Evolutionary conservation across 2,888 invertebrate species (phyloP), one percentile per base, ranked within the genome.

Genomic region (Terebella lapidaria): DNA sequence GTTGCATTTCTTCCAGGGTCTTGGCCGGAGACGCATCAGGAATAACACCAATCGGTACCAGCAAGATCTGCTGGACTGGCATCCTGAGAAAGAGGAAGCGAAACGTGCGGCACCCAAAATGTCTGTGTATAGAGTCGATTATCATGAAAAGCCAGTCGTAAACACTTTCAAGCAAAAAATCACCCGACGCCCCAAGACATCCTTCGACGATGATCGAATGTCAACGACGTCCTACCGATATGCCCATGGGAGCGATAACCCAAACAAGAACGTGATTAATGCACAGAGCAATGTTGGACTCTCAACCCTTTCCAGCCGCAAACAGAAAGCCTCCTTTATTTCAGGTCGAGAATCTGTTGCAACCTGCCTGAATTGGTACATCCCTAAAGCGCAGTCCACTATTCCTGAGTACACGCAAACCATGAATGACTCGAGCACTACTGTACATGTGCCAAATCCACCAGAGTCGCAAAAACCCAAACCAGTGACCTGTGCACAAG

Each of bases 211-310:
- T 24, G 71, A 70, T 28, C 63, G 63, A 2, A 61, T 70, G 0
- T 69, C 71, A 28, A 72, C 72, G 10, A 72, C 72, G 18, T 70
- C 73, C 10, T 78, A 78, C 63, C 66, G 77, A 26, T 75, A 75
- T 63, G 63, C 73, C n/a, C 74, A 77, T 60, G 72, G 76, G 15
- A 60, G 58, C 26, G 69, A 63, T 49, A 70, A 72, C 2, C 77
- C 76, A 1, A 72, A 75, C 45, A 25, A 53, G 28, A 25, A 26
- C 15, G 28, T 28, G 5, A 4, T 53, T 5, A 53, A 25, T 22
- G 53, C 29, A 5, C 26, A 27, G 5, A 27, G 27, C 5, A 28
- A 53, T 22, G 15, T 53, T 10, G 53, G 53, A 5, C 53, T 53
- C 15, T 27, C 53, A 5, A 53, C 53, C 15, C 5, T 22, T 5